These are phyloP conservation scores for Menidia menidia DNA, from an alignment of 2,797 vertebrate species.

Conservation along the genomic window DNA sequence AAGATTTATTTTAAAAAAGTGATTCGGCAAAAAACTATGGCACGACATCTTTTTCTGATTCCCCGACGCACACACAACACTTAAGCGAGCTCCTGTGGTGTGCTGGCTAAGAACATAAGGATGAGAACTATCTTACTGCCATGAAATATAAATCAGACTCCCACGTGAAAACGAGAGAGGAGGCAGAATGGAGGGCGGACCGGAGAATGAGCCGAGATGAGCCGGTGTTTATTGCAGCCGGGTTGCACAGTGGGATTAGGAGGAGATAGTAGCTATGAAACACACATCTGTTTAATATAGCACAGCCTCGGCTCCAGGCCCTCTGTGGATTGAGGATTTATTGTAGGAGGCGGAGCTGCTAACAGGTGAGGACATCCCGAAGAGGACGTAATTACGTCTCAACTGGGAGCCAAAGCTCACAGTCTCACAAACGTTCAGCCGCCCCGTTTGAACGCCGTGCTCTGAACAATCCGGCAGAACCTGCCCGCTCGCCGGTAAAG, in stretches of 20 bases:
- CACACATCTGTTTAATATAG: conserved; percentile 37
- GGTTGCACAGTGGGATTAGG: conserved; percentile 40
- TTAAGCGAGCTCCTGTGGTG: conserved; percentile 15
- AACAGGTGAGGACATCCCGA: conserved; percentile 35
- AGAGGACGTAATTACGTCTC: too few species aligned
- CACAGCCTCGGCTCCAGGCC: conserved; percentile 29
- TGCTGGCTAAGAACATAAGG: conserved; percentile 34
- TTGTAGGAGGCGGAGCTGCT: background rate
- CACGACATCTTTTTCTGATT: conserved; percentile 4
- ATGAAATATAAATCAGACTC: conserved; percentile 32
- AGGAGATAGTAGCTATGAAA: conserved; percentile 34
- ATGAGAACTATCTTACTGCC: conserved; percentile 26
- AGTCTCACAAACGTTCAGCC: too few species aligned
- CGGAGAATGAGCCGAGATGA: conserved; percentile 38
- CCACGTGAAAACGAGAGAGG: conserved; percentile 39
- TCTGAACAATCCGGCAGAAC: background rate
- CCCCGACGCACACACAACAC: background rate
- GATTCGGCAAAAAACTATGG: conserved; percentile 26
- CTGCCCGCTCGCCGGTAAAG: background rate
- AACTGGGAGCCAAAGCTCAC: too few species aligned
- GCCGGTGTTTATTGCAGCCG: conserved; percentile 21
- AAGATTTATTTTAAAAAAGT: conserved; percentile 25
- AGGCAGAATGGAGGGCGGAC: conserved; percentile 29
- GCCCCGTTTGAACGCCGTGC: background rate
- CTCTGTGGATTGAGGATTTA: conserved; percentile 10